Conservation (phyloP, 2,113 vertebrate genomes). For the Plotosus lineatus region DNA sequence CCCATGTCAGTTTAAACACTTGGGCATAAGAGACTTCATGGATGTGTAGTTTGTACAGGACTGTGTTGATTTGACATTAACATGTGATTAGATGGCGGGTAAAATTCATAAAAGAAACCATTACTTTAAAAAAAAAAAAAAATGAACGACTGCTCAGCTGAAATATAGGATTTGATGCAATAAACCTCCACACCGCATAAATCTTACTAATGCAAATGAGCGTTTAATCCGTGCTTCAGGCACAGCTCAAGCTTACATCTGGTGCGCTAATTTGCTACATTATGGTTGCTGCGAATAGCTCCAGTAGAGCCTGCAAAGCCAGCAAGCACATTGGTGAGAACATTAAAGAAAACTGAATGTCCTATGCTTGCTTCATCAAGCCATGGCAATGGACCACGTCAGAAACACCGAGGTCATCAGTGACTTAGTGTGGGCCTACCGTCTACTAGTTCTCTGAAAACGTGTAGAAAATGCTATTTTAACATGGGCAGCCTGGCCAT, state of each 20-base stretch:
- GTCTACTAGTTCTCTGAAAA: constrained; percentile 27
- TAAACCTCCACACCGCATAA: constrained; percentile 46
- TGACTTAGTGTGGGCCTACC: neutral
- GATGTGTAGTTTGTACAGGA: neutral
- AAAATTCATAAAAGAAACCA: no score
- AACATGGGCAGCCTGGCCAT: constrained; percentile 14
- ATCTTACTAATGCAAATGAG: constrained; percentile 54
- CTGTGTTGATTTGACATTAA: neutral
- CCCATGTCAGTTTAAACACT: neutral
- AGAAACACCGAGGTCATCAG: neutral
- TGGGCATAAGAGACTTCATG: neutral
- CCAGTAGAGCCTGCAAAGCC: neutral
- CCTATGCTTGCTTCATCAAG: neutral
- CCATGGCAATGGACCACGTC: neutral
- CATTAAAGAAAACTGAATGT: constrained; percentile 1
- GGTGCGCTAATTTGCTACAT: constrained; percentile 49
- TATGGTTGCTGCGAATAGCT: constrained; percentile 42
- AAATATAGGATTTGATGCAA: constrained; percentile 37
- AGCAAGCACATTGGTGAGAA: neutral
- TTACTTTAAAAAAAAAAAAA: neutral
- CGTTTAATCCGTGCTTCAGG: constrained; percentile 54
- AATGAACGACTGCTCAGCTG: neutral
- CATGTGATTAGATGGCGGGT: neutral
- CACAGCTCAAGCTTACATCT: constrained; percentile 50
- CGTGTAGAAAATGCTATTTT: neutral